A percentile compares a stretch with the other conserved stretches of the same genome.
phyloP scores from a whole-genome alignment of 2,113 vertebrate genomes.

The Lamprotornis superbus region DNA sequence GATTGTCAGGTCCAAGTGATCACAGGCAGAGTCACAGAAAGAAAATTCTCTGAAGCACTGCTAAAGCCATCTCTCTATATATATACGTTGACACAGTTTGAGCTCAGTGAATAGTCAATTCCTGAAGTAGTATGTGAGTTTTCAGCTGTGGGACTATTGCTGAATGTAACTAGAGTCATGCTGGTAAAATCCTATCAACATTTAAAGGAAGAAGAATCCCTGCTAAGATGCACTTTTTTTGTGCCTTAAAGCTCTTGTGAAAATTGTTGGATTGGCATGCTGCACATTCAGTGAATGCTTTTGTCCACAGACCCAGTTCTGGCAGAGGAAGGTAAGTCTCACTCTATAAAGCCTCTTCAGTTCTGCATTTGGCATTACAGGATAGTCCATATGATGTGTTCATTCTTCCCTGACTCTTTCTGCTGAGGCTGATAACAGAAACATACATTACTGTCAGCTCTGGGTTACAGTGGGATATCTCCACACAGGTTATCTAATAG shows the following conservation, averaged over 20 bases:
- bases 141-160: background rate
- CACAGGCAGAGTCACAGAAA: background rate
- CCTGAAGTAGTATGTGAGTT: background rate
- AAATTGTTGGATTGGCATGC: slow-evolving; percentile 13
- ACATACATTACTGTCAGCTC: slow-evolving; percentile 12
- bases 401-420: slow-evolving; percentile 14
- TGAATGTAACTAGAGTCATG: background rate
- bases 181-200: background rate
- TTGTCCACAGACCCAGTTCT: background rate
- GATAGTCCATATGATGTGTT: background rate
- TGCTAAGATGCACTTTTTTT: background rate
- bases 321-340: background rate
- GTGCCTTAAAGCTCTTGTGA: background rate
- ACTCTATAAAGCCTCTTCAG: background rate
- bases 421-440: slow-evolving; percentile 33
- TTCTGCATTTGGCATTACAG: slow-evolving; percentile 4
- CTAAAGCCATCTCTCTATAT: background rate
- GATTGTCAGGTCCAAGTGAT: background rate
- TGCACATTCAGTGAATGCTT: background rate
- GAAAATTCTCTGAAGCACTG: background rate
- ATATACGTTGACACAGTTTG: background rate
- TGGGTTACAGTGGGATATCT: background rate
- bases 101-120: slow-evolving; percentile 1
- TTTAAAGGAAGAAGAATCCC: background rate
- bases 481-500: slow-evolving; percentile 14